Evolutionary conservation across 2,888 invertebrate genomes (phyloP), one percentile per base, ranked within the genome.

Genomic region (Suillia variegata): DNA sequence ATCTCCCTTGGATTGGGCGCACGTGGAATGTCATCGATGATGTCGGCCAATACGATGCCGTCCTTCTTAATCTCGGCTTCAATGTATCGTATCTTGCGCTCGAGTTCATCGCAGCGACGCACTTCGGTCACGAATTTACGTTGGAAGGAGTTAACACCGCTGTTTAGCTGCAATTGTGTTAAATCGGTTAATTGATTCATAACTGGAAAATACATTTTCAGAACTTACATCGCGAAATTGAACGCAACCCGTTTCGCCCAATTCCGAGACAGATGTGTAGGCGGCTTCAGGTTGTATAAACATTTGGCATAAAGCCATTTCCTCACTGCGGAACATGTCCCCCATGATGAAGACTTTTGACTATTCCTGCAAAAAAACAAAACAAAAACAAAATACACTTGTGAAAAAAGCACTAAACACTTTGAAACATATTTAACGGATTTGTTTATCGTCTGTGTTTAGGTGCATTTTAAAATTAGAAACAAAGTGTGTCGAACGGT

Each of bases 271-370:
- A 69, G 95, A 93, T 72, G 92, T 90, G 83, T 97, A 98, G 0
- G 96, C 95, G 58, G 96, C 93, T 85, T 97, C 97, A 45, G 96
- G 94, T 83, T 97, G 97, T 74, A 97, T 92, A 85, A 96, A 97
- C 83, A 97, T 89, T 85, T 98, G 97, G 86, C 94, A 93, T 69
- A 94, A 83, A 62, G 91, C 89, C 95, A 96, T 96, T 85, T 94
- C 91, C 82, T 94, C 94, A 82, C 94, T 93, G 67, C 94, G 88
- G 84, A 94, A 94, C 86, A 94, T 87, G 76, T 90, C 87, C 84
- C 90, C 91, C 91, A 91, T 91, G 70, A 70, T 77, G 78, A 74
- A 72, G 73, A 66, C 70, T 70, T 68, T 65, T 72, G 66, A n/a
- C 38, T 38, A 38, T 69, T 67, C 75, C 74, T 73, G 62, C 58